Evolutionary conservation across 2,113 vertebrate species (phyloP).

Genomic region (Orthonyx spaldingii): DNA sequence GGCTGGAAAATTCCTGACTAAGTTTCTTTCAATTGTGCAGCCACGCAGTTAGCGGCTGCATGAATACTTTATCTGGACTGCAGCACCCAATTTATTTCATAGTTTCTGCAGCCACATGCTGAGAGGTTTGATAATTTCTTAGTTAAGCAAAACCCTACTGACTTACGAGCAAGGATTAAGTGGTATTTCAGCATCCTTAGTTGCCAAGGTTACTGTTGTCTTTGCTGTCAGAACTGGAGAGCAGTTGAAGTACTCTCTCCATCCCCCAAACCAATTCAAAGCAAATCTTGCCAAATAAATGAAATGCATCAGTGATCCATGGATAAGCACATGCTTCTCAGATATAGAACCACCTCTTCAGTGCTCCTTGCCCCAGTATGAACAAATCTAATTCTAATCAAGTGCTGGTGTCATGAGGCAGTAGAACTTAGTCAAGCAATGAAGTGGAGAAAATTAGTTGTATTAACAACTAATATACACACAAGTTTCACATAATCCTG

Average conservation of each 20-base stretch:
- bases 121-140: background rate
- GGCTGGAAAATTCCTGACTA: background rate
- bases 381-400: slow-evolving; percentile 39
- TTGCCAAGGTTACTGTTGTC: background rate
- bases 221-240: background rate
- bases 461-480: slow-evolving; percentile 1
- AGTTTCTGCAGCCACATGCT: background rate
- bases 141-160: background rate
- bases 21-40: background rate
- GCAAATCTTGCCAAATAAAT: background rate
- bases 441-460: slow-evolving; percentile 25
- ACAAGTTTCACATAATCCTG: background rate
- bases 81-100: background rate
- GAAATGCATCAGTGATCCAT: background rate
- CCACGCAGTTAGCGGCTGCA: background rate
- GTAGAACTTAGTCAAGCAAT: slow-evolving; percentile 33
- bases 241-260: background rate
- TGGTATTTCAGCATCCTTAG: background rate
- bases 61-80: background rate
- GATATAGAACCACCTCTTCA: background rate
- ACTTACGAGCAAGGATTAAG: background rate
- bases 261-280: background rate
- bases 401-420: slow-evolving; percentile 4
- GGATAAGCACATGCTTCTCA: background rate
- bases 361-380: background rate